Base-by-base conservation (phyloP, 1,140 invertebrate species). In the Stenopsyche tienmushanensis region DNA sequence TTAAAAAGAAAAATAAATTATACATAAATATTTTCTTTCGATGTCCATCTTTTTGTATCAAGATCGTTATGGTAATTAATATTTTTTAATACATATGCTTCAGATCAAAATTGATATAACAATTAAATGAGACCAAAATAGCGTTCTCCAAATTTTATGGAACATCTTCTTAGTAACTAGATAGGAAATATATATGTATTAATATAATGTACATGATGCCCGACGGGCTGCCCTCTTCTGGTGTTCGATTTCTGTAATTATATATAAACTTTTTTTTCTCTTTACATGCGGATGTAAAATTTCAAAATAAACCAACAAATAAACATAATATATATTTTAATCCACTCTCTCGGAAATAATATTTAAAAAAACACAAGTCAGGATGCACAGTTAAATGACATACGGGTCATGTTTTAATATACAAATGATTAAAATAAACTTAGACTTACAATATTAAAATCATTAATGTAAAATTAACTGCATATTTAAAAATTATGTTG, bases 181-280 rank as follows among this genome's bases (percentile, higher is more conserved):
- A 60, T 49, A 60, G 58, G 58, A 60, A 60, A 44, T 26, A 60
- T 45, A n/a, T n/a, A n/a, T n/a, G n/a, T n/a, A 60, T 45, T 23
- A 25, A 49, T 15, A 26, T 64, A 54, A 64, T 64, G 29, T 64
- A 64, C 62, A 64, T 29, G 41, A 23, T 44, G 62, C 62, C 62
- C 47, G 47, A 57, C 20, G 50, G 60, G 60, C 60, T 50, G 49
- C 60, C 47, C 60, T 64, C 49, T 23, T 34, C 26, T 21, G 41
- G 29, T 55, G n/a, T 23, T 52, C 49, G n/a, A 55, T 34, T 34
- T 34, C 29, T 34, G 29, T 52, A 52, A 9, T 9, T 41, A 41
- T 41, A 41, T 18, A 52, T 52, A 3, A 20, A 23, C 49, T 24
- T 18, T 24, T 24, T 49, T 18, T 8, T 49, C 5, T 9, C 8